phyloP scores from a whole-genome alignment of 1,140 invertebrate genomes.

The Berghia stephanieae region DNA sequence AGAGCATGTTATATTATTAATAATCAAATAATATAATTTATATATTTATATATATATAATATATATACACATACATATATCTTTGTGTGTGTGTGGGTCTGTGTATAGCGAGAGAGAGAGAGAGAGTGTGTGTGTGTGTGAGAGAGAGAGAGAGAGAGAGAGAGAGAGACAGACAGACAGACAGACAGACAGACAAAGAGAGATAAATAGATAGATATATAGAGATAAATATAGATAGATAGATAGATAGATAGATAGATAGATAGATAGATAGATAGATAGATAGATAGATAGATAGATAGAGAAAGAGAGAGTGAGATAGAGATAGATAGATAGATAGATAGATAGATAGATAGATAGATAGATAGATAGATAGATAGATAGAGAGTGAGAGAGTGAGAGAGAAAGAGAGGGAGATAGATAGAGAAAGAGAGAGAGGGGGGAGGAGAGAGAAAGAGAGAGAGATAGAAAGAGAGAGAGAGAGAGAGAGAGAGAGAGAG shows the following conservation, averaged over 20 bases:
- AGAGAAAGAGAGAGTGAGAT: background rate
- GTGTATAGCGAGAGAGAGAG: too few species aligned
- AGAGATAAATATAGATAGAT: background rate
- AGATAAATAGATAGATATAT: background rate
- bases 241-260: too few species aligned
- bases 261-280: too few species aligned
- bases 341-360: too few species aligned
- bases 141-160: too few species aligned
- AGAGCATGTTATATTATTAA: too few species aligned
- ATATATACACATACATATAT: too few species aligned
- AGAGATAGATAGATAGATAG: constrained; percentile 5
- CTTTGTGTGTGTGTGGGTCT: too few species aligned
- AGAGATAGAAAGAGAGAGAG: background rate
- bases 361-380: background rate
- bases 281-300: background rate
- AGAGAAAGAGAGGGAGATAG: constrained; percentile 6
- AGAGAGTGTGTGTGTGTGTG: too few species aligned
- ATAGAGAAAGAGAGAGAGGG: background rate
- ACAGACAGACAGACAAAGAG: background rate
- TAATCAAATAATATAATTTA: too few species aligned
- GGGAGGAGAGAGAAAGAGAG: background rate
- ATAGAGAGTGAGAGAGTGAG: background rate
- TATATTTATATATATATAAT: too few species aligned
- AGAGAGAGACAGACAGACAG: too few species aligned
- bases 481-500: constrained; percentile 7